These are phyloP conservation scores for Albula glossodonta DNA, from an alignment of 2,113 vertebrate genomes.

Conservation along the genomic window DNA sequence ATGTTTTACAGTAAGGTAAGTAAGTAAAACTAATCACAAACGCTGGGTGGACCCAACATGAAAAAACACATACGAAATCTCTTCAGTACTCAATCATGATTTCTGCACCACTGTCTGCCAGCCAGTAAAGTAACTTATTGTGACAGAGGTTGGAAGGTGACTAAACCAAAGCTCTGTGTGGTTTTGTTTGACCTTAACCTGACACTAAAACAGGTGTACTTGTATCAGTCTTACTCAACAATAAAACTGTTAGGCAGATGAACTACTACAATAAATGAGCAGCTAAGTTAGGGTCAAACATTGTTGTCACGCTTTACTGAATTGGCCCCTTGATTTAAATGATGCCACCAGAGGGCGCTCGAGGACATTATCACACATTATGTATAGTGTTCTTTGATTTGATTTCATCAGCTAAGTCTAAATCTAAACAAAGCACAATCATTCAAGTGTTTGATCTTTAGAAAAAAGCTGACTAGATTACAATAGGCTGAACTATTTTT, in stretches of 20 bases:
- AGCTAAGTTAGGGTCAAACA: not conserved
- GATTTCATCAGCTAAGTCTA: not conserved
- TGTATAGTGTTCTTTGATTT: not conserved
- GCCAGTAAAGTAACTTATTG: not conserved
- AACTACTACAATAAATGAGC: not conserved
- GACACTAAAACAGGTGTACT: not conserved
- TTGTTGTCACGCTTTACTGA: not conserved
- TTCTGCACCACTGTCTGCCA: not conserved
- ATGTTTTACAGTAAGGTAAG: not conserved
- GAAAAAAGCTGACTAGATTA: not conserved
- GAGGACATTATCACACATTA: not conserved
- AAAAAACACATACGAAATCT: not conserved
- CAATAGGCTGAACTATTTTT: slow-evolving; percentile 46
- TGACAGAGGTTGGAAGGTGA: not conserved
- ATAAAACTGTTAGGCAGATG: not conserved
- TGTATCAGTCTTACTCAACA: not conserved
- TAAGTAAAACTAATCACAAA: not conserved
- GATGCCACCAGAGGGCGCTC: not conserved
- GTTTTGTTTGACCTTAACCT: not conserved
- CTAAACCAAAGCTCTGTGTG: not conserved
- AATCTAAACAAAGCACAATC: slow-evolving; percentile 3
- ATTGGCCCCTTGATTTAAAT: not conserved
- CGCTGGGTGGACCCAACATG: not conserved
- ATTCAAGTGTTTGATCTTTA: not conserved
- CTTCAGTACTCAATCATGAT: not conserved